Evolutionary conservation across 2,113 vertebrate species (phyloP), one percentile per base, ranked within the genome.

Genomic region (Myanophis thanlyinensis): DNA sequence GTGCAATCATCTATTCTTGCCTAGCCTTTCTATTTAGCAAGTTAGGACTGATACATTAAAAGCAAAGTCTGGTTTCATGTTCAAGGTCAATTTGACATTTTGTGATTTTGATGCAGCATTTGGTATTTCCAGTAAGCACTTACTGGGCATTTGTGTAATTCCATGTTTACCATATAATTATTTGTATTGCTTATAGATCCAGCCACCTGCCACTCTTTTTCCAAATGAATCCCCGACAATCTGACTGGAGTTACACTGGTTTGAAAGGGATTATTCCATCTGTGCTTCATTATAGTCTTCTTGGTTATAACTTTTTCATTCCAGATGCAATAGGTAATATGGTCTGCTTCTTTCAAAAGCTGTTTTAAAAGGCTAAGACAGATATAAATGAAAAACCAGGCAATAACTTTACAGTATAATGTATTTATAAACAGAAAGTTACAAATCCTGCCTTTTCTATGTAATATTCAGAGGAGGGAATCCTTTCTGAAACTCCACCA

Each of bases 241-340:
- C 98, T 0, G 98, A 99, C 96, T 99, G 98, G 98, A 98, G 98
- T 96, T 95, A 97, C 0, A 94, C 97, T 0, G 98, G 98, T 35
- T 97, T 99, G 87, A 98, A 98, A 97, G 98, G 98, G 30, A 93
- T 99, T 84, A 98, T 99, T 95, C 98, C 98, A 93, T 98, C 98
- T 0, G 96, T 98, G 96, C 97, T 99, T 95, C 98, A 99, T 97
- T 98, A 98, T 97, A 98, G 98, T 95, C 98, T 99, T 94, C 93
- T 99, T 97, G 98, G 98, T 95, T 99, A 99, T 98, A 98, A 98
- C 97, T 99, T 99, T 97, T 98, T 99, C 97, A 98, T 99, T 98
- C 98, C 98, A 0, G 98, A 99, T 93, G 97, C 97, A 96, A 98
- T 99, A 95, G 98, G 98, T 99, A 98, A 98, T 97, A 56, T 48